Conservation (phyloP, 2,113 vertebrate species). For the Hypocryptadius cinnamomeus region DNA sequence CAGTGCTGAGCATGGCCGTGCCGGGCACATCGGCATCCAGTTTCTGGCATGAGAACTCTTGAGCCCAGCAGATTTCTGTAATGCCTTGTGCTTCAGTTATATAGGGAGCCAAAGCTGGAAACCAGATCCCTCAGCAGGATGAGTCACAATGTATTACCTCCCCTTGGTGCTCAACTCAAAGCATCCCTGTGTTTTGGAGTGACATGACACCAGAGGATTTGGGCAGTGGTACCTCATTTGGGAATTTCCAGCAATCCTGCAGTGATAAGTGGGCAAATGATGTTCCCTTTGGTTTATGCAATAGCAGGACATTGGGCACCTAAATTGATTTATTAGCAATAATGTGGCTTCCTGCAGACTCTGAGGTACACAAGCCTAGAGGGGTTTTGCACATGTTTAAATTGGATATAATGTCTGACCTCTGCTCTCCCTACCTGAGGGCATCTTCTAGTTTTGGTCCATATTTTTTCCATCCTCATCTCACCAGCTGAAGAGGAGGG, state of each 20-base stretch:
- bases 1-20: accelerated
- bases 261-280: background rate
- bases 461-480: background rate
- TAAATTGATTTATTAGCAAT: background rate
- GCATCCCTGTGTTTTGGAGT: background rate
- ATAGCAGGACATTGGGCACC: background rate
- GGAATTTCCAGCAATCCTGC: background rate
- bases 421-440: background rate
- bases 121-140: background rate
- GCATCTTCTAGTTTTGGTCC: background rate
- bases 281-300: background rate
- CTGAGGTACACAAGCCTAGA: background rate
- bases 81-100: background rate
- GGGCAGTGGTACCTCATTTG: background rate
- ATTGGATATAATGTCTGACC: background rate
- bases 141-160: background rate
- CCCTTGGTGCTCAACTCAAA: background rate
- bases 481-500: background rate
- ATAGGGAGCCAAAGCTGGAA: background rate
- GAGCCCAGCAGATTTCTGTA: background rate
- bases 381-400: background rate
- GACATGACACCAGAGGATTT: background rate
- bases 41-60: background rate
- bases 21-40: accelerated
- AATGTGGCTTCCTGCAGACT: background rate